These are phyloP conservation scores for Solenopsis invicta DNA, from an alignment of 1,140 invertebrate genomes.

Conservation along the genomic window DNA sequence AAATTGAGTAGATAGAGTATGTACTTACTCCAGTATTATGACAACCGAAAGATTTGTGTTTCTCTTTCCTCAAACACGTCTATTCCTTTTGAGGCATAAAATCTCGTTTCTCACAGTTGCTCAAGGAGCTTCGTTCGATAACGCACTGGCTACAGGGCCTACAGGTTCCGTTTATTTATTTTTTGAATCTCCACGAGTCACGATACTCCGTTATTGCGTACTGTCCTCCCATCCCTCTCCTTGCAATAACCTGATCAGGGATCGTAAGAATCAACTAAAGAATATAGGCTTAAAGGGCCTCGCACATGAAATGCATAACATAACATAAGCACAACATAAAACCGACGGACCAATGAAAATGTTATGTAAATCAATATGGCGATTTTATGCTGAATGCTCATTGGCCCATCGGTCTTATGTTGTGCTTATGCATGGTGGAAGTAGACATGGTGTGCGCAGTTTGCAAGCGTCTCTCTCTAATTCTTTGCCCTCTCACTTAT, in stretches of 20 bases:
- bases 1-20: neutral
- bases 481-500: too few species aligned
- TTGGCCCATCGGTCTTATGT: too few species aligned
- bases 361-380: too few species aligned
- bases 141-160: constrained; percentile 9
- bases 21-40: constrained; percentile 6
- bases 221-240: neutral
- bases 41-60: neutral
- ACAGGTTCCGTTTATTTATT: constrained; percentile 40
- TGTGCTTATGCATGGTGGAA: too few species aligned
- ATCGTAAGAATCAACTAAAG: neutral
- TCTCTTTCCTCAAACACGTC: constrained; percentile 21
- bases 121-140: constrained; percentile 32
- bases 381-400: too few species aligned
- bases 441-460: too few species aligned
- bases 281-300: too few species aligned
- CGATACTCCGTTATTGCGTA: neutral
- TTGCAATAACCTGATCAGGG: neutral
- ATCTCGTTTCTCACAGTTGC: neutral
- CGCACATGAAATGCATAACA: too few species aligned
- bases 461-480: too few species aligned
- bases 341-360: too few species aligned
- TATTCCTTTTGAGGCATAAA: neutral
- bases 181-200: constrained; percentile 22
- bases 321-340: too few species aligned